phyloP scores from a whole-genome alignment of 2,797 vertebrate species.

The Scomberomorus guttatus region DNA sequence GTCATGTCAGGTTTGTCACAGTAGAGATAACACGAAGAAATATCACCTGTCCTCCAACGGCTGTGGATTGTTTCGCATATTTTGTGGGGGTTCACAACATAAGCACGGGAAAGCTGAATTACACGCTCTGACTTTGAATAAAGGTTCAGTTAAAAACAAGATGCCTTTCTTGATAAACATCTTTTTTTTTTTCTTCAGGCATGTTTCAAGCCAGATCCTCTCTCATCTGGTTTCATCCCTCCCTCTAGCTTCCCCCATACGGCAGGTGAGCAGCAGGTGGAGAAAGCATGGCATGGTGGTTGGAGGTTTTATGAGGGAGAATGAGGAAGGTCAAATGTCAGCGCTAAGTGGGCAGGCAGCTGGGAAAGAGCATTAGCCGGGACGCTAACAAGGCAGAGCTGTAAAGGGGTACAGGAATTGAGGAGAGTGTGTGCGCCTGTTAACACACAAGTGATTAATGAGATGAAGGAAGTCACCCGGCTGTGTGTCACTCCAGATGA shows the following conservation, averaged over 20 bases:
- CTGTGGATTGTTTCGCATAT: constrained; percentile 9
- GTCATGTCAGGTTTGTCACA: constrained; percentile 58
- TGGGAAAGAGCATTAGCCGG: constrained; percentile 32
- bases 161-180: constrained; percentile 10
- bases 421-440: constrained; percentile 60
- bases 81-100: constrained; percentile 29
- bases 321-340: constrained; percentile 61
- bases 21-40: constrained; percentile 60
- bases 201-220: not conserved
- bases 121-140: constrained; percentile 9
- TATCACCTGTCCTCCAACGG: constrained; percentile 60
- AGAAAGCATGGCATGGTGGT: constrained; percentile 11
- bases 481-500: constrained; percentile 76
- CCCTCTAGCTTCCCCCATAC: not conserved
- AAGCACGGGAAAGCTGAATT: constrained; percentile 16
- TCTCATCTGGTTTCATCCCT: not conserved
- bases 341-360: constrained; percentile 46
- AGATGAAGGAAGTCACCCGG: constrained; percentile 74
- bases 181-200: not conserved
- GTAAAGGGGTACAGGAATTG: constrained; percentile 68
- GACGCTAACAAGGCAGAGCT: constrained; percentile 62
- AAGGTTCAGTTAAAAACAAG: constrained; percentile 20
- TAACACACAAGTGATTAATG: constrained; percentile 77
- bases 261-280: constrained; percentile 70
- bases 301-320: constrained; percentile 25